Conservation (phyloP, 2,797 vertebrate species). For the Arrhamphus sclerolepis region DNA sequence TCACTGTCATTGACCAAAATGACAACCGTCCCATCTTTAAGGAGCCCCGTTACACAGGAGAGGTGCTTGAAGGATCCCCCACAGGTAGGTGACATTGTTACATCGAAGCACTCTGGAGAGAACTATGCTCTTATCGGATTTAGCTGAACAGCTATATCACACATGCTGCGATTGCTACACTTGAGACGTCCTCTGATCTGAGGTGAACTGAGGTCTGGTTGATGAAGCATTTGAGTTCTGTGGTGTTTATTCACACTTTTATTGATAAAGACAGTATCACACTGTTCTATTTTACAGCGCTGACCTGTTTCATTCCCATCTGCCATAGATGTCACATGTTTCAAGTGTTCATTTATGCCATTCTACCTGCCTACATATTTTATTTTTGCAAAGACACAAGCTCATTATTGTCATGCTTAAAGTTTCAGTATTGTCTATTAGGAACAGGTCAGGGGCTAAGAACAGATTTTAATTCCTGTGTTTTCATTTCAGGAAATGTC, state of each 20-base stretch:
- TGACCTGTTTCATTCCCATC: too few relatives aligned
- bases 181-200: constrained; percentile 7
- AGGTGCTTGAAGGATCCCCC: constrained; percentile 94
- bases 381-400: too few relatives aligned
- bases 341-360: too few relatives aligned
- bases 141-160: constrained; percentile 18
- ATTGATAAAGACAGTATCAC: too few relatives aligned
- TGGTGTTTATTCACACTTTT: neutral
- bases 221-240: neutral
- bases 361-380: too few relatives aligned
- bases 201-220: neutral
- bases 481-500: constrained; percentile 13
- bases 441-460: too few relatives aligned
- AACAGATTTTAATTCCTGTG: too few relatives aligned
- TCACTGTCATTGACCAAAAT: constrained; percentile 94
- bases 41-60: constrained; percentile 89
- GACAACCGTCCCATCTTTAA: constrained; percentile 95
- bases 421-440: too few relatives aligned
- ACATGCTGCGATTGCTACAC: constrained; percentile 7
- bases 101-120: constrained; percentile 14
- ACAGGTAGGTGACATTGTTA: constrained; percentile 81
- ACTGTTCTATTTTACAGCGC: too few relatives aligned
- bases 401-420: too few relatives aligned
- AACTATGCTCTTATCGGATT: constrained; percentile 25
- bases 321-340: too few relatives aligned